Percentiles rank a stretch among this genome's conserved stretches.
These are phyloP conservation scores for Gallinago solitaria DNA, from an alignment of 2,797 vertebrate species.

Conservation along the genomic window DNA sequence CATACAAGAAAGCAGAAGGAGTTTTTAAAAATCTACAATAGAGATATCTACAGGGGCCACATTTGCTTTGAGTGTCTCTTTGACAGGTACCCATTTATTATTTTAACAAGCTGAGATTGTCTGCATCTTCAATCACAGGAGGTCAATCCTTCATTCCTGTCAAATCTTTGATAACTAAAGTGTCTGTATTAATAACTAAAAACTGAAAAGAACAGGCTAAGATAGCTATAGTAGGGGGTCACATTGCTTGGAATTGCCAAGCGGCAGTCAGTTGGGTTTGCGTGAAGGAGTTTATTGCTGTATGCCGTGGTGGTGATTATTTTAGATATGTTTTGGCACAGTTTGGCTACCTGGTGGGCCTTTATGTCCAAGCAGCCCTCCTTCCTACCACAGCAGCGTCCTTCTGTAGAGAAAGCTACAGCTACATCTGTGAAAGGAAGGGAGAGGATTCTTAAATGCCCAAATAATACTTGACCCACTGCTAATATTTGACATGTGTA, in stretches of 20 bases:
- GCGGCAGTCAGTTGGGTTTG: neutral
- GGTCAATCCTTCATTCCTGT: conserved; percentile 67
- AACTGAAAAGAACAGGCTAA: conserved; percentile 46
- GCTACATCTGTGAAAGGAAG: neutral
- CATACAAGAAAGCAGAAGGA: conserved; percentile 56
- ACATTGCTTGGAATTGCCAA: conserved; percentile 27
- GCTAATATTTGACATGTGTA: neutral
- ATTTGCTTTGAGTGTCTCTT: conserved; percentile 66
- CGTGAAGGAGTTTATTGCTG: neutral
- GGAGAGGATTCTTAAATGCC: neutral
- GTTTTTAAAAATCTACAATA: conserved; percentile 67
- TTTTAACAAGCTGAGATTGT: conserved; percentile 69
- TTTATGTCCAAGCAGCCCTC: neutral
- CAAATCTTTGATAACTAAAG: conserved; percentile 64
- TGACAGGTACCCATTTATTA: conserved; percentile 74
- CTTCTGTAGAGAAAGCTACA: neutral
- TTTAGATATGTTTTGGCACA: neutral
- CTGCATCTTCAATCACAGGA: conserved; percentile 51
- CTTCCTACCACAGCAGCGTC: neutral
- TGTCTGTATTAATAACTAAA: conserved; percentile 70
- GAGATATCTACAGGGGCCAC: conserved; percentile 71
- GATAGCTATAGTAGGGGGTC: neutral
- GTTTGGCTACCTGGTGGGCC: neutral
- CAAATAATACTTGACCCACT: neutral
- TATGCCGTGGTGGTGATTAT: neutral